Conservation (phyloP, 2,113 vertebrate species). For the Microcebus murinus region DNA sequence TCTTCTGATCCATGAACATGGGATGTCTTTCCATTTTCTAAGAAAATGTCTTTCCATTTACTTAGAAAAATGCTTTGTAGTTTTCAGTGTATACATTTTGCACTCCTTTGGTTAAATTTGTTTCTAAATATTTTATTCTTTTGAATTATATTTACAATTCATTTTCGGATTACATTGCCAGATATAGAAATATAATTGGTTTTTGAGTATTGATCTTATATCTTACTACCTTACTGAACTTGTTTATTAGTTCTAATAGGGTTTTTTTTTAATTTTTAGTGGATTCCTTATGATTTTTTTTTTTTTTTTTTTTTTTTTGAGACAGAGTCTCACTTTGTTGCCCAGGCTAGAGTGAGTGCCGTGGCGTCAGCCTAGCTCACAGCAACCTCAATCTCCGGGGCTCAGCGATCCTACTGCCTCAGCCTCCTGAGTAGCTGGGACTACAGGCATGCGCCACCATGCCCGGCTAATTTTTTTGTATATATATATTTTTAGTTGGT, state of each 20-base stretch:
- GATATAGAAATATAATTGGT: background rate
- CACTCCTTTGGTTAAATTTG: background rate
- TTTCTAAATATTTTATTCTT: conserved; percentile 39
- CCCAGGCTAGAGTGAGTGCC: too few species aligned
- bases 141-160: background rate
- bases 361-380: too few species aligned
- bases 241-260: background rate
- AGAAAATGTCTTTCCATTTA: too few species aligned
- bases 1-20: conserved; percentile 15
- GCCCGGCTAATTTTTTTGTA: too few species aligned
- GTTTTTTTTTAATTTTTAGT: background rate
- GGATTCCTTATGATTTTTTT: background rate
- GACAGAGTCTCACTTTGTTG: too few species aligned
- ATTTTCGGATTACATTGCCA: background rate
- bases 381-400: too few species aligned
- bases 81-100: background rate
- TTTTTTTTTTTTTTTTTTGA: too few species aligned
- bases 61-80: conserved; percentile 1
- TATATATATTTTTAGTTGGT: too few species aligned
- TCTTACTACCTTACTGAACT: conserved; percentile 7
- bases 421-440: too few species aligned
- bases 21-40: conserved; percentile 6
- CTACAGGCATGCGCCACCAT: too few species aligned
- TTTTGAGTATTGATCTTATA: conserved; percentile 24
- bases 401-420: too few species aligned